Evolutionary conservation across 2,113 vertebrate species (phyloP), one percentile per base, ranked within the genome.

Genomic region (Boulengeromyrus knoepffleri): DNA sequence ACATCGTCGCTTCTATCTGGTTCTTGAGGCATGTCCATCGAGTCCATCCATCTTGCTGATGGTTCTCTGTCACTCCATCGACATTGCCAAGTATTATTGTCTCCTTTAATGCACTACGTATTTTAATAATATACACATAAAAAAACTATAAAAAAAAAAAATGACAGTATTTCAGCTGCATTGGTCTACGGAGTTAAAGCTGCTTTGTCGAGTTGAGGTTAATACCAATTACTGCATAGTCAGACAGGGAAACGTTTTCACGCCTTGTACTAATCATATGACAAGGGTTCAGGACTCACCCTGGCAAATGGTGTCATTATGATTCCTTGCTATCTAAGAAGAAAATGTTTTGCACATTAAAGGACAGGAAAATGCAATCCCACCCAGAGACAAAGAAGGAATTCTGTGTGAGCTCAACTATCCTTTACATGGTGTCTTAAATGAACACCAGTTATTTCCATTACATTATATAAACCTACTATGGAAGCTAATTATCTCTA

Each of bases 381-480:
- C 36, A n/a, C 80, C 39, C 80, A 85, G 1, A 85, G 39, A 85
- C 80, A 85, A 8, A 85, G 7, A 85, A 46, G 39, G 83, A 85
- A n/a, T 85, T 85, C 17, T 47, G 83, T 85, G 21, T 85, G 24
- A 47, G 10, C 83, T 85, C 45, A 46, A 5, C 45, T 45, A 85
- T n/a, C 45, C 8, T 47, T 47, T 85, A 91, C 91, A 90, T 74
- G 88, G 90, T 91, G 91, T 90, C 74, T 91, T 42, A 89, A 94
- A 93, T 93, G 92, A 92, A 90, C 88, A 86, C 88, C 86, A 87
- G 24, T 47, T 87, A 19, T 47, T 53, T 52, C 49, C 86, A 53
- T 87, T n/a, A 36, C 12, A 9, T 47, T 85, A 47, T 85, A 85
- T 85, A 21, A 85, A 46, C 19, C 83, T 56, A 47, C 39, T 47